phyloP scores from a whole-genome alignment of 2,797 vertebrate species.

The Kryptopterus vitreolus region DNA sequence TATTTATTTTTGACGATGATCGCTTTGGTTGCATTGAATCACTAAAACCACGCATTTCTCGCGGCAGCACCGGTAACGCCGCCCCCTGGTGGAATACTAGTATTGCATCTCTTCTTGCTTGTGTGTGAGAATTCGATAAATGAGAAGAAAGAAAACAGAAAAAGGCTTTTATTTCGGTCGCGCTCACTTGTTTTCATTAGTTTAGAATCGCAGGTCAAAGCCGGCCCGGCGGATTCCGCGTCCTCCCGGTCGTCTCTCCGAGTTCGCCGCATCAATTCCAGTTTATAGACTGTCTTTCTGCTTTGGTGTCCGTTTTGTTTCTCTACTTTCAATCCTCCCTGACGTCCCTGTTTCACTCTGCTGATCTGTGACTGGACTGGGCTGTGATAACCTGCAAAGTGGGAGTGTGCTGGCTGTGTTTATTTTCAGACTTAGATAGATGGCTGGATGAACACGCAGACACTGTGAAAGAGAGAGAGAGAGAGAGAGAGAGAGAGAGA shows the following conservation, averaged over 20 bases:
- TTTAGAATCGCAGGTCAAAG: neutral
- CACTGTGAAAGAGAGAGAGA: neutral
- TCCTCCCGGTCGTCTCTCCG: neutral
- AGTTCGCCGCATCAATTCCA: slow-evolving; percentile 35
- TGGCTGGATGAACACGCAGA: slow-evolving; percentile 26
- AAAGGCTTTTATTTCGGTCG: no score
- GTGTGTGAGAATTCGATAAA: no score
- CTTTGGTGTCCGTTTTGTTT: slow-evolving; percentile 44
- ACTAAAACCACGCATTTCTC: no score
- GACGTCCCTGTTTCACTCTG: slow-evolving; percentile 53
- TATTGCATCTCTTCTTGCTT: no score
- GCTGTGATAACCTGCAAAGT: slow-evolving; percentile 34
- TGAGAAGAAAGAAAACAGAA: no score
- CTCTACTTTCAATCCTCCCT: slow-evolving; percentile 38
- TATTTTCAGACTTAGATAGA: slow-evolving; percentile 49
- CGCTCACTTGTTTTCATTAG: neutral
- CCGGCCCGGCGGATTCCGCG: neutral
- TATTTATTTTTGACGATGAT: no score
- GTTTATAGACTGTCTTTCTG: slow-evolving; percentile 43
- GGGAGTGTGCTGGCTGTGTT: slow-evolving; percentile 22
- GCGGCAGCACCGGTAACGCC: no score
- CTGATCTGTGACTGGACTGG: slow-evolving; percentile 60
- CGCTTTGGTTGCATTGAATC: no score
- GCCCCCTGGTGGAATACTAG: no score
- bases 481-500: slow-evolving; percentile 19